phyloP scores from a whole-genome alignment of 2,888 invertebrate genomes.

The Drosophila neotestacea region DNA sequence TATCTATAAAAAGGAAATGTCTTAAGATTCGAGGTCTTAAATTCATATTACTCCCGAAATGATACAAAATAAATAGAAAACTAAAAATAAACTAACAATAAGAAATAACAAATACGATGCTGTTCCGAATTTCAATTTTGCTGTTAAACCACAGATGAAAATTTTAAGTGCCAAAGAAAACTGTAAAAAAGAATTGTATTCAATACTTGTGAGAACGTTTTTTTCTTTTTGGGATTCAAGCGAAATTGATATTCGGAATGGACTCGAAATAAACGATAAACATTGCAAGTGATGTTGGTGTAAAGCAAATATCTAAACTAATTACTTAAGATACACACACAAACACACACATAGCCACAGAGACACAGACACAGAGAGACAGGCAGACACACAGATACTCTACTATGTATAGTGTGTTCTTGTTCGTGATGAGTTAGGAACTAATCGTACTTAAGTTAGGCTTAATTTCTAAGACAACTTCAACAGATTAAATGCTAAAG shows the following conservation, averaged over 20 bases:
- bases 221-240: neutral
- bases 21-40: slow-evolving; percentile 32
- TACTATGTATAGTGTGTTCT: slow-evolving; percentile 38
- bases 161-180: neutral
- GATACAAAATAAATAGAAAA: slow-evolving; percentile 11
- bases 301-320: slow-evolving; percentile 73
- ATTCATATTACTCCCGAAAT: slow-evolving; percentile 7
- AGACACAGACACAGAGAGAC: slow-evolving; percentile 13
- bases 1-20: slow-evolving; percentile 1
- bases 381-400: slow-evolving; percentile 13
- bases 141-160: neutral
- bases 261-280: slow-evolving; percentile 12
- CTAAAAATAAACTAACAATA: slow-evolving; percentile 3
- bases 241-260: slow-evolving; percentile 10
- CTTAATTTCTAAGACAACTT: slow-evolving; percentile 7
- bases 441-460: slow-evolving; percentile 27
- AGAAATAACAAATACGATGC: neutral
- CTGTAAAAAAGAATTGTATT: neutral
- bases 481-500: slow-evolving; percentile 4
- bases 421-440: slow-evolving; percentile 52
- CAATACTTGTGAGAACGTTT: neutral
- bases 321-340: slow-evolving; percentile 45
- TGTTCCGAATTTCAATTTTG: slow-evolving; percentile 9
- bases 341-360: slow-evolving; percentile 14
- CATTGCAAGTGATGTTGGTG: slow-evolving; percentile 51